Conservation (phyloP, 2,888 invertebrate species). For the Quadroppia sp. region DNA sequence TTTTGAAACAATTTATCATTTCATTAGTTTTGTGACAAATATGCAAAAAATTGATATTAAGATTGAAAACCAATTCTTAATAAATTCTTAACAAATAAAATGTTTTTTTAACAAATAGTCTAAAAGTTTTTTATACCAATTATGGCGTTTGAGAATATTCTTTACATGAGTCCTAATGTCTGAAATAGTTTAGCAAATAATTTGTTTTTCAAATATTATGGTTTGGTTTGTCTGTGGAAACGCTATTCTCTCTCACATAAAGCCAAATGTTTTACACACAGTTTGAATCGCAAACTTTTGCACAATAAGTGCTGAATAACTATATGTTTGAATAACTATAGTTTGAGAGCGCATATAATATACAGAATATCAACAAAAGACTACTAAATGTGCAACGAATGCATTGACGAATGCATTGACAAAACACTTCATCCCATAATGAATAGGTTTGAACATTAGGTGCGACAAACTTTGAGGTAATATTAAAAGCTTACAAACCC, state of each 20-base stretch:
- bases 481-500: conserved; percentile 34
- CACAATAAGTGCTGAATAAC: neutral
- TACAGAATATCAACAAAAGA: conserved; percentile 4
- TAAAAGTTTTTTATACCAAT: neutral
- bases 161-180: neutral
- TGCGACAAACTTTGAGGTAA: conserved; percentile 17
- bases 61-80: too few species aligned
- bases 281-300: neutral
- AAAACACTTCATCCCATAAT: conserved; percentile 32
- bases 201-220: neutral
- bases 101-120: too few species aligned
- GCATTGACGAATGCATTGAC: neutral
- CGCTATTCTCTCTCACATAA: neutral
- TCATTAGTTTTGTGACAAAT: too few species aligned
- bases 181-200: neutral
- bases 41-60: too few species aligned
- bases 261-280: neutral
- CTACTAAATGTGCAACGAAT: conserved; percentile 26
- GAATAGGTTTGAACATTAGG: conserved; percentile 9
- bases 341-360: neutral
- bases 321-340: neutral
- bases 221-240: conserved; percentile 9
- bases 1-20: too few species aligned
- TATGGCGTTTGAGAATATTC: neutral
- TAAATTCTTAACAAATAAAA: too few species aligned